Base-by-base conservation (phyloP, 2,888 invertebrate genomes). In the Acleris holmiana region DNA sequence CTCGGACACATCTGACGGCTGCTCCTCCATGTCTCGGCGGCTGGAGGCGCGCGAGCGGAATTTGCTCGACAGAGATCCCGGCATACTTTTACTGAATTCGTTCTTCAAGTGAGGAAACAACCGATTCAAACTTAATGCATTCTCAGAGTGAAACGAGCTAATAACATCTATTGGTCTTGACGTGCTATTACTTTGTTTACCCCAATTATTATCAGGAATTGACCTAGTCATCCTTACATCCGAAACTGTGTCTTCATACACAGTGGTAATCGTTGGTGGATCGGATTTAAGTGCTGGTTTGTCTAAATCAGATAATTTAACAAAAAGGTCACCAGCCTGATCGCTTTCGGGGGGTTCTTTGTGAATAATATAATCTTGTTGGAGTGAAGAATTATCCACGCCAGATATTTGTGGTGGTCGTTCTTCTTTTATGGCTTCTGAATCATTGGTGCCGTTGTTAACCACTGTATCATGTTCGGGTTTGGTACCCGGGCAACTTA, bases 301-400 rank as follows among this genome's bases (percentile, higher is more conserved):
- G 79, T 97, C 96, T 82, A 97, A 92, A 80, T 97, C 97, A 1
- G 97, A 97, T 7, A 97, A 88, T 76, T 95, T 95, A 0, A 97
- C 97, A 78, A 96, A 96, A 61, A 90, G 87, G 70, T 88, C 87
- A 15, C 73, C 65, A 3, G 73, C 48, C 19, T 75, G 69, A 29
- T 76, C 76, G 8, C 62, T 56, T n/a, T 66, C 54, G 2, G 76
- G 23, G 2, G 76, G 23, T 66, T 85, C 83, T 70, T 83, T 80
- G 49, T 73, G 70, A 23, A 77, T 76, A 6, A 70, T 68, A 1
- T 69, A 21, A 49, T 65, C 57, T 40, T 54, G 61, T 40, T 58
- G 50, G 13, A 61, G 50, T 15, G 57, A 18, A 46, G 57, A 44
- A 56, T 55, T 61, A 40, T 68, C 44, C 61, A 72, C 68, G 41